These are phyloP conservation scores for Thalassarche chlororhynchos DNA, from an alignment of 2,113 vertebrate species.

Conservation along the genomic window DNA sequence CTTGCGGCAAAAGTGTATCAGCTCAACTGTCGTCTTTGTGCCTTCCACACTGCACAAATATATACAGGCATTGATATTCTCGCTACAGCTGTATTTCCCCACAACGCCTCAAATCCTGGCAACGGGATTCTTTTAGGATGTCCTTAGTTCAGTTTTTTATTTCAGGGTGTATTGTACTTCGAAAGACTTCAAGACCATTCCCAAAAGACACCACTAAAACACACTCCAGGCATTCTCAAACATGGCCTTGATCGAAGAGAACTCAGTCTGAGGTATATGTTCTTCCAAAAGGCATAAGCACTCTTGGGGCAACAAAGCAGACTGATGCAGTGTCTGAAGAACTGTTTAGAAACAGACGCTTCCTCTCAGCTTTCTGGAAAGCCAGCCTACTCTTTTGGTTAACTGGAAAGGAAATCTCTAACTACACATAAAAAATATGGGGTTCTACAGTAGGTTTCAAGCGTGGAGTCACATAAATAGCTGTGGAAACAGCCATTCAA, in stretches of 20 bases:
- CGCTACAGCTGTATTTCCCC: not conserved
- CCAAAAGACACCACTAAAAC: not conserved
- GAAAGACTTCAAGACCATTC: not conserved
- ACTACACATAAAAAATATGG: not conserved
- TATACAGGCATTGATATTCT: not conserved
- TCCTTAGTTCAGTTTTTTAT: not conserved
- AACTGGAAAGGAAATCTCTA: not conserved
- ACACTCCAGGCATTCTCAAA: not conserved
- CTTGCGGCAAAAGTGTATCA: not conserved
- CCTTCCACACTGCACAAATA: not conserved
- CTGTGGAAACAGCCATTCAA: not conserved
- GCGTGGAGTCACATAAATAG: not conserved
- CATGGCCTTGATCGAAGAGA: rapidly evolving
- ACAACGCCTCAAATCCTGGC: not conserved
- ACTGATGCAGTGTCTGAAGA: not conserved
- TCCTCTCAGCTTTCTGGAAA: not conserved
- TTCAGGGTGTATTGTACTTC: not conserved
- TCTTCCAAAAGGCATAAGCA: not conserved
- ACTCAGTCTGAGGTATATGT: not conserved
- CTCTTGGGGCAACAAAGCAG: not conserved
- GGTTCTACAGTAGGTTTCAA: not conserved
- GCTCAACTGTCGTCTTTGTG: too few species aligned
- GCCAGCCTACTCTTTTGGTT: not conserved
- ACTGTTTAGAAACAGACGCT: not conserved
- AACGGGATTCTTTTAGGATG: not conserved